Evolutionary conservation across 1,140 invertebrate species (phyloP).

Genomic region (Leguminivora glycinivorella): DNA sequence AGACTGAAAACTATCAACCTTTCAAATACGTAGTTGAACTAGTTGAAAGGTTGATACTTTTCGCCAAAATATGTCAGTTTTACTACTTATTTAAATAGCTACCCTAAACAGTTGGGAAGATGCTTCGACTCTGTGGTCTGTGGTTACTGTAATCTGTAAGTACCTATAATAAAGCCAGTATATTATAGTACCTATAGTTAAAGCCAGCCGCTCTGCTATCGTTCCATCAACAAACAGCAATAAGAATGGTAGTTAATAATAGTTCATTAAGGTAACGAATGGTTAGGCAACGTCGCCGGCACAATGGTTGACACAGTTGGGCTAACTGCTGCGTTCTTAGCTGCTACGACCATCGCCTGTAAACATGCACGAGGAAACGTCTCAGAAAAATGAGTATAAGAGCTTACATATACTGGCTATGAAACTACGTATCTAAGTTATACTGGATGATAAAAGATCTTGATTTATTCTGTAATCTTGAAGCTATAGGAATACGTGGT

Average conservation of each 20-base stretch:
- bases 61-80: too few relatives aligned
- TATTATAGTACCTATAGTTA: not conserved
- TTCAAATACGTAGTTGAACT: too few relatives aligned
- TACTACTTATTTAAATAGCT: too few relatives aligned
- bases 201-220: not conserved
- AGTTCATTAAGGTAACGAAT: not conserved
- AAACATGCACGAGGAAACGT: not conserved
- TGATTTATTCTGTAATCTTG: not conserved
- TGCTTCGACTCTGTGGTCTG: too few relatives aligned
- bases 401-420: too few relatives aligned
- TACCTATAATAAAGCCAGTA: not conserved
- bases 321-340: not conserved
- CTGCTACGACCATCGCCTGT: not conserved
- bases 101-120: too few relatives aligned
- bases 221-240: not conserved
- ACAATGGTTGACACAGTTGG: conserved; percentile 9
- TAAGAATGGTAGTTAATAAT: conserved; percentile 17
- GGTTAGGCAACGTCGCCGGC: not conserved
- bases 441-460: too few relatives aligned
- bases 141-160: too few relatives aligned
- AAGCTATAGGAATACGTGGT: not conserved
- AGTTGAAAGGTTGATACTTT: too few relatives aligned
- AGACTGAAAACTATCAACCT: too few relatives aligned
- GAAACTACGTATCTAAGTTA: too few relatives aligned
- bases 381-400: not conserved